Base-by-base conservation (phyloP, 2,888 invertebrate species). In the Tortrix viridana region DNA sequence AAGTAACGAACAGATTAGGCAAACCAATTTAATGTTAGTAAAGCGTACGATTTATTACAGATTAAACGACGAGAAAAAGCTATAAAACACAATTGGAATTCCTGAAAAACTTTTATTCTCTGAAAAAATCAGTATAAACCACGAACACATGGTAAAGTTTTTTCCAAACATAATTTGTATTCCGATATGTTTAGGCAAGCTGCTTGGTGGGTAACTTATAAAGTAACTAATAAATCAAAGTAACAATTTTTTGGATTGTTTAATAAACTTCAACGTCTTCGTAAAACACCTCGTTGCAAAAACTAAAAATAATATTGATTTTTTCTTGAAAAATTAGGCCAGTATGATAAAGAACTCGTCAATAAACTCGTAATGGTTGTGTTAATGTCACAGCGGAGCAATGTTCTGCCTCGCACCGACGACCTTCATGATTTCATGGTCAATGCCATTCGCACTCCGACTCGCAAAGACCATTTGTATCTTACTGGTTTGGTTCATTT, bases 351-450 rank as follows among this genome's bases (percentile, higher is more conserved):
- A 7, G 32, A 32, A 9, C 3, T 32, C 12, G 32, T 3, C 1
- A 12, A 32, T 32, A 32, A 32, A 52, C 20, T 52, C 14, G 38
- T 32, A 12, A 3, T 19, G 22, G 19, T 52, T 52, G 37, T 38
- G 14, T 19, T 7, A 41, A 41, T 41, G 14, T n/a, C n/a, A 12
- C 7, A 41, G 9, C 41, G 22, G 61, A 50, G 56, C 62, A 57
- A 52, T 18, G 62, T 62, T 52, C 62, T 48, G 46, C 62, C 38
- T 41, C 26, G 20, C 43, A 46, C 49, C 63, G 20, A 53, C 41
- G 63, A 63, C 63, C 63, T 63, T 58, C 23, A 41, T n/a, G 22
- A 47, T 32, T 63, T 63, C 63, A 63, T 63, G 57, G 63, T 58
- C 63, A 63, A 53, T 63, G 63, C 32, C 63, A 26, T 22, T 47